Percentiles rank a stretch among this genome's conserved stretches.
Evolutionary conservation across 2,888 invertebrate genomes (phyloP).

Genomic region (Sarcophaga caerulescens): DNA sequence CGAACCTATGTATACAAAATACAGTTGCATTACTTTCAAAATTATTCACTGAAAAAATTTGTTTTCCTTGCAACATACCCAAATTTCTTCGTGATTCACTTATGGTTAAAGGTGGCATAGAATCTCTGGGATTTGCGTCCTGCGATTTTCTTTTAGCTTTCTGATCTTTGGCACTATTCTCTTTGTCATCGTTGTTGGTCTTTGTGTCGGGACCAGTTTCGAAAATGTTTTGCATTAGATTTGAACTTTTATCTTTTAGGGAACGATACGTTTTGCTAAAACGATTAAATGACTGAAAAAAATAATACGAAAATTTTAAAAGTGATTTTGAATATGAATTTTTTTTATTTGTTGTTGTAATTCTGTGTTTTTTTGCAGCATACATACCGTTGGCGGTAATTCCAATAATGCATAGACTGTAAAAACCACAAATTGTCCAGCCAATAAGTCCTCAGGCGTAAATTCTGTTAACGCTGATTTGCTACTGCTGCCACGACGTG

Average conservation of each 20-base stretch:
- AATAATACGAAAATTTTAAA: conserved; percentile 27
- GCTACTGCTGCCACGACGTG: conserved; percentile 67
- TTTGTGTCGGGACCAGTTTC: conserved; percentile 63
- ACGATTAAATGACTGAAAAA: conserved; percentile 78
- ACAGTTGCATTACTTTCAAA: background rate
- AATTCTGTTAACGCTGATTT: conserved; percentile 68
- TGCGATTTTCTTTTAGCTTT: conserved; percentile 63
- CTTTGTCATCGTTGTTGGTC: conserved; percentile 45
- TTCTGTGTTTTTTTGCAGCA: conserved; percentile 25
- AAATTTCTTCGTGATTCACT: conserved; percentile 80
- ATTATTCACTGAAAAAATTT: background rate
- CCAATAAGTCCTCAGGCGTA: conserved; percentile 78
- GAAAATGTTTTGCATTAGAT: conserved; percentile 77
- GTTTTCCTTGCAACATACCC: conserved; percentile 70
- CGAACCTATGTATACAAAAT: conserved; percentile 74
- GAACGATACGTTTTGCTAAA: conserved; percentile 80
- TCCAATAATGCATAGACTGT: conserved; percentile 81
- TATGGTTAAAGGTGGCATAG: conserved; percentile 77
- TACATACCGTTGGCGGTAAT: conserved; percentile 79
- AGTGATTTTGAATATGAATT: conserved; percentile 24
- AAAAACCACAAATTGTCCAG: conserved; percentile 81
- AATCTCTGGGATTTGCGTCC: conserved; percentile 71
- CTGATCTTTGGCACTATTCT: conserved; percentile 68
- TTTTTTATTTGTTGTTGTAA: conserved; percentile 15
- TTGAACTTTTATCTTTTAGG: conserved; percentile 78